These are phyloP conservation scores for Poeciliopsis infans DNA, from an alignment of 2,797 vertebrate genomes.

Conservation along the genomic window DNA sequence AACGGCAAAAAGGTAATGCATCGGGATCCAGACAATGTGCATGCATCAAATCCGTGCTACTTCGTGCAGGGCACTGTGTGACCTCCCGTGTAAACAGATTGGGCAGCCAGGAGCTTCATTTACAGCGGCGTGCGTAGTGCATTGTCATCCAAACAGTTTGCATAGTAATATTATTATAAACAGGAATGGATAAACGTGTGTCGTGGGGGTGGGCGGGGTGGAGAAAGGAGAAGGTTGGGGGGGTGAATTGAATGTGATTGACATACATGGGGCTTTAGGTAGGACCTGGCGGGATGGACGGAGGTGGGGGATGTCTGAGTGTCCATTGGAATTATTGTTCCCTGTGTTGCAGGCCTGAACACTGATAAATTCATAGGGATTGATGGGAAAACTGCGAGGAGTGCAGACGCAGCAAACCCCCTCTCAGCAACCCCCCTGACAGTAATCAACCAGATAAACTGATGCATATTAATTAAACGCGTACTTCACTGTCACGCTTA, in stretches of 20 bases:
- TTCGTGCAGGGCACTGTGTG: conserved; percentile 57
- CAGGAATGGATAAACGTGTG: conserved; percentile 68
- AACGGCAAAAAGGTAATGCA: conserved; percentile 86
- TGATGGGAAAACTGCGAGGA: conserved; percentile 63
- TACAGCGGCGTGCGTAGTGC: conserved; percentile 56
- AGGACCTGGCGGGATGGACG: conserved; percentile 71
- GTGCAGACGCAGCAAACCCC: conserved; percentile 70
- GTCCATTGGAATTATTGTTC: conserved; percentile 79
- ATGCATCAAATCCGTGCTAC: conserved; percentile 55
- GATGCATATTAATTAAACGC: conserved; percentile 36
- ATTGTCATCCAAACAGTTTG: conserved; percentile 75
- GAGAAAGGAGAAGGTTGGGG: conserved; percentile 68
- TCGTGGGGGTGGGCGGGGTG: conserved; percentile 78
- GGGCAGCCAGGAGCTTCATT: conserved; percentile 50
- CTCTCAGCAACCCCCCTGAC: conserved; percentile 51
- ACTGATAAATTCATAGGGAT: conserved; percentile 61
- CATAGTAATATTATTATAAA: conserved; percentile 77
- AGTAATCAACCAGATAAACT: conserved; percentile 67
- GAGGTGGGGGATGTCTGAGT: conserved; percentile 73
- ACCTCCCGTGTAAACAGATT: conserved; percentile 72
- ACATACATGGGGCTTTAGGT: conserved; percentile 75
- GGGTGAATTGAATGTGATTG: conserved; percentile 81
- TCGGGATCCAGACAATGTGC: conserved; percentile 73
- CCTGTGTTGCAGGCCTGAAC: conserved; percentile 70
- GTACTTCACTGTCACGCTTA: conserved; percentile 1